A percentile compares a stretch with the other conserved stretches of the same genome.
These are phyloP conservation scores for Ceratosolen solmsi DNA, from an alignment of 1,140 invertebrate species.

Conservation along the genomic window DNA sequence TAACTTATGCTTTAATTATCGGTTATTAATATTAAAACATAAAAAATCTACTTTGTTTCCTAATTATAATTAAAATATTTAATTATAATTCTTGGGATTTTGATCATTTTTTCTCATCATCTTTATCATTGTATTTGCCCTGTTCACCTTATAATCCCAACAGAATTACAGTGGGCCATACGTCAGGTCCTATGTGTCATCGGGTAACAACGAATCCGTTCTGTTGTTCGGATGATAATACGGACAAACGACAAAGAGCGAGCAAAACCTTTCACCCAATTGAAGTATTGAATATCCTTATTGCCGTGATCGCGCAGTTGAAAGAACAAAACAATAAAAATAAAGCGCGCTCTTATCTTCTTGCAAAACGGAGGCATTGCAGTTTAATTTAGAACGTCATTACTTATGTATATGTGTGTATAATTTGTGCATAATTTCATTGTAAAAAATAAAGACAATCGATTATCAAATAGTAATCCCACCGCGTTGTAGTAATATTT, in stretches of 20 bases:
- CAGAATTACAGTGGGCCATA: neutral
- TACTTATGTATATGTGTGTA: neutral
- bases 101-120: neutral
- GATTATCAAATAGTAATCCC: neutral
- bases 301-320: neutral
- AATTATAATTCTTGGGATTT: neutral
- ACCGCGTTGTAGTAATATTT: neutral
- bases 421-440: neutral
- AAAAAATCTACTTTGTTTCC: neutral
- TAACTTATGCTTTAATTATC: too few relatives aligned
- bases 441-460: slow-evolving; percentile 28
- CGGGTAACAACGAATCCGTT: neutral
- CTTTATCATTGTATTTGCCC: neutral
- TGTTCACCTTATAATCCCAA: neutral
- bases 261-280: slow-evolving; percentile 6
- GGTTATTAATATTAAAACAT: neutral
- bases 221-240: neutral
- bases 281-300: neutral
- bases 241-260: neutral
- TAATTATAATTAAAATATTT: neutral
- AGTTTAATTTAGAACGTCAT: slow-evolving; percentile 28
- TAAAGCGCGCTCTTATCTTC: too few relatives aligned
- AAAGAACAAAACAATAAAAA: too few relatives aligned
- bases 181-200: neutral
- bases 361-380: too few relatives aligned